Conservation (phyloP, 2,113 vertebrate genomes). For the Carettochelys insculpta region DNA sequence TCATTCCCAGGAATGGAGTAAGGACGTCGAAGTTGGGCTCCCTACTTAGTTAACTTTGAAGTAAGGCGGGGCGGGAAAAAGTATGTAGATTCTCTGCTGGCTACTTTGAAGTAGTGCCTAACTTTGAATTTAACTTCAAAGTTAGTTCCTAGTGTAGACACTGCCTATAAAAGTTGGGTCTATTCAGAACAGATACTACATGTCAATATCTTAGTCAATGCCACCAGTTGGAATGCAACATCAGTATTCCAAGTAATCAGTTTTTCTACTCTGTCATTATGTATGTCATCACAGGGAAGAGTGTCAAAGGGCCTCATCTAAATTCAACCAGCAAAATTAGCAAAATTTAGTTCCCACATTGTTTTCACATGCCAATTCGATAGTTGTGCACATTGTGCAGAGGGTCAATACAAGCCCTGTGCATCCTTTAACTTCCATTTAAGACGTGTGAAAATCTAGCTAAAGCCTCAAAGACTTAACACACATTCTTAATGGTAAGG, state of each 20-base stretch:
- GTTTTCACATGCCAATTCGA: background rate
- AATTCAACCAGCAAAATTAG: accelerated
- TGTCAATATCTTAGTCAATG: conserved; percentile 27
- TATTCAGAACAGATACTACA: conserved; percentile 69
- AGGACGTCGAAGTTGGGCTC: too few species aligned
- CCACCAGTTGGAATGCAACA: conserved; percentile 22
- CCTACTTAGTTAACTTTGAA: too few species aligned
- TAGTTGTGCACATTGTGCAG: background rate
- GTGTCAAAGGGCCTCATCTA: background rate
- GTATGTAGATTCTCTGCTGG: too few species aligned
- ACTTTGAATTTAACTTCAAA: too few species aligned
- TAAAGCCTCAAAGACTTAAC: background rate
- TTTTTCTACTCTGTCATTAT: accelerated
- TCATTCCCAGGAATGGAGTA: too few species aligned
- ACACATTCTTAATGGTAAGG: background rate
- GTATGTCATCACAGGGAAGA: accelerated
- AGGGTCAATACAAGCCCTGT: background rate
- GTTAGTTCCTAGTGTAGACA: too few species aligned
- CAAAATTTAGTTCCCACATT: background rate
- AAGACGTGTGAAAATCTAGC: background rate
- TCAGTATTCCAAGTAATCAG: background rate
- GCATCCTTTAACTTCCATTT: background rate
- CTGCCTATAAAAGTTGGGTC: conserved; percentile 62
- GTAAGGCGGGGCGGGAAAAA: too few species aligned
- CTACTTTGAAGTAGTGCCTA: too few species aligned